Percentiles rank a stretch among this genome's conserved stretches.
Conservation (phyloP, 2,113 vertebrate genomes). For the Indicator indicator region DNA sequence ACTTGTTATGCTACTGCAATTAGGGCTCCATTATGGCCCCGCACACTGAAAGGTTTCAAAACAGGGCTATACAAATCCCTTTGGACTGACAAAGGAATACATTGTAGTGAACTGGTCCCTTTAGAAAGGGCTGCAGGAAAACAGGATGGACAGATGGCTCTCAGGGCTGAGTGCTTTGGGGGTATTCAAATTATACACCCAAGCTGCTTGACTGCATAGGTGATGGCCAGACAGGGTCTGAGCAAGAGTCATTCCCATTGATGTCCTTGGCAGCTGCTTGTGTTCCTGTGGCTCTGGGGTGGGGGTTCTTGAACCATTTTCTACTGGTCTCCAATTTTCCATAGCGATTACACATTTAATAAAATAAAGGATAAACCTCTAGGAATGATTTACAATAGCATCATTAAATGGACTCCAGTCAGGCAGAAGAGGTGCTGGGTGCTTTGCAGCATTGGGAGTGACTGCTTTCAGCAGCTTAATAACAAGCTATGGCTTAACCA, state of each 20-base stretch:
- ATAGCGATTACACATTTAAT: background rate
- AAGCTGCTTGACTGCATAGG: fast-evolving
- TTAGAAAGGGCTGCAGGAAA: background rate
- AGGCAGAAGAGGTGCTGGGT: background rate
- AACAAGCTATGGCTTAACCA: background rate
- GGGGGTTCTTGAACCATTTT: background rate
- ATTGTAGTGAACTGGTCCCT: background rate
- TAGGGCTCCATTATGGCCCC: background rate
- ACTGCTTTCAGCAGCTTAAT: background rate
- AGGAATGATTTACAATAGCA: background rate
- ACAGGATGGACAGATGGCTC: background rate
- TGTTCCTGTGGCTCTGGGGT: fast-evolving
- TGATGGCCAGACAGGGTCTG: fast-evolving
- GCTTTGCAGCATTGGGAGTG: background rate
- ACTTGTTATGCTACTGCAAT: conserved; percentile 7
- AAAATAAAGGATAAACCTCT: background rate
- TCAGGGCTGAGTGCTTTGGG: background rate
- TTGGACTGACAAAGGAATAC: background rate
- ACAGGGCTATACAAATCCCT: background rate
- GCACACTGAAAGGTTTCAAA: background rate
- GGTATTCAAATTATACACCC: background rate
- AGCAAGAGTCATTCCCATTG: background rate
- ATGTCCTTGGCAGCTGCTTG: background rate
- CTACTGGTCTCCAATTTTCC: background rate
- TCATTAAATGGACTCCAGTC: background rate